A percentile compares a stretch with the other conserved stretches of the same genome.
These are phyloP conservation scores for Cephus spinipes DNA, from an alignment of 2,888 invertebrate genomes.

Conservation along the genomic window DNA sequence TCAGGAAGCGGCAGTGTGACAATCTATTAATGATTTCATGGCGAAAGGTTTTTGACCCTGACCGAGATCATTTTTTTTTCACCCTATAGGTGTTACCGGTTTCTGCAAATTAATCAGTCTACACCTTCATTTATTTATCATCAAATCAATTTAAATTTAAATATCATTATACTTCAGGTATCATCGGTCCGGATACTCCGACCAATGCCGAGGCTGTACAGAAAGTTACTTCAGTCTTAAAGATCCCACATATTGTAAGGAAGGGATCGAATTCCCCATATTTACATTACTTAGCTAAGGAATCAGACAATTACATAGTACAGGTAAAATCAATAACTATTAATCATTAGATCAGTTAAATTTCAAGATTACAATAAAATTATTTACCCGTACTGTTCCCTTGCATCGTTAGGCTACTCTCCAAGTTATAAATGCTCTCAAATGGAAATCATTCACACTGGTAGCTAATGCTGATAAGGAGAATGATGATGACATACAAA, in stretches of 20 bases:
- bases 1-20: background rate
- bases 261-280: slow-evolving; percentile 51
- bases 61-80: background rate
- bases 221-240: slow-evolving; percentile 61
- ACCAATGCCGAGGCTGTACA: slow-evolving; percentile 58
- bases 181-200: slow-evolving; percentile 58
- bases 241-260: slow-evolving; percentile 59
- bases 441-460: slow-evolving; percentile 61
- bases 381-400: background rate
- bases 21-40: background rate
- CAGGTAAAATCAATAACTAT: slow-evolving; percentile 39
- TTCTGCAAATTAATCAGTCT: background rate
- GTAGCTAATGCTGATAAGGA: slow-evolving; percentile 47
- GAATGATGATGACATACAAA: slow-evolving; percentile 52
- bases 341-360: background rate
- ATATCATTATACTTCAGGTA: too few relatives aligned
- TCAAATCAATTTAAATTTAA: background rate
- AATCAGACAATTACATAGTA: slow-evolving; percentile 53
- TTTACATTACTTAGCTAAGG: slow-evolving; percentile 52
- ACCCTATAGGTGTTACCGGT: background rate
- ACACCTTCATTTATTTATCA: background rate
- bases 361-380: background rate
- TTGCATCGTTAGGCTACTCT: slow-evolving; percentile 47
- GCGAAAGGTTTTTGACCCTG: background rate
- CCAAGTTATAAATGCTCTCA: slow-evolving; percentile 50